Percentiles rank a stretch among this genome's conserved stretches.
These are phyloP conservation scores for Ophioninae sp. DNA, from an alignment of 2,888 invertebrate species.

Conservation along the genomic window DNA sequence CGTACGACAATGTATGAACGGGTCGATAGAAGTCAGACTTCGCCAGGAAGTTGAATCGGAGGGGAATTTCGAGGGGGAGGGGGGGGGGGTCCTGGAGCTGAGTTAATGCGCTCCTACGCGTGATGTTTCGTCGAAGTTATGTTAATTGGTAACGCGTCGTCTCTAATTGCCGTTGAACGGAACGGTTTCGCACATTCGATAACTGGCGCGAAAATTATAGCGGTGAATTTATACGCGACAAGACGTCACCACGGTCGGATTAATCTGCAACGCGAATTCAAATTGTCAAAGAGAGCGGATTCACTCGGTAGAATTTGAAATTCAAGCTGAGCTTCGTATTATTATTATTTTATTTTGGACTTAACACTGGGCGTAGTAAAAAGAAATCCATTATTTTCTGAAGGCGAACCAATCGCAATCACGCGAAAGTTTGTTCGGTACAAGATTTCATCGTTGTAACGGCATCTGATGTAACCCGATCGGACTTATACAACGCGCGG, in stretches of 20 bases:
- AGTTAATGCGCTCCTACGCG: not conserved
- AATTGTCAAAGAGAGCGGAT: no score
- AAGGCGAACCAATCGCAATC: no score
- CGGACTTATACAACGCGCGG: no score
- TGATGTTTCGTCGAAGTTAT: constrained; percentile 19
- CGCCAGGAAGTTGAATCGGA: not conserved
- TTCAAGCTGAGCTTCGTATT: no score
- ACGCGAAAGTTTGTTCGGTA: no score
- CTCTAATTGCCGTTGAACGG: constrained; percentile 38
- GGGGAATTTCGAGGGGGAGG: not conserved
- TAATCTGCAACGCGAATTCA: no score
- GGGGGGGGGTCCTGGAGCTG: not conserved
- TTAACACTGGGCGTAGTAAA: no score
- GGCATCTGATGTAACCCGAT: no score
- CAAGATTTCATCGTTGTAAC: no score
- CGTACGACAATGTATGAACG: not conserved
- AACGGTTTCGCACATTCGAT: not conserved
- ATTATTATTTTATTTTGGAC: no score
- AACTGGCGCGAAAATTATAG: not conserved
- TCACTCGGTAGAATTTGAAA: no score
- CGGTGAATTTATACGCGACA: not conserved
- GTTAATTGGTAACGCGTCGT: constrained; percentile 53
- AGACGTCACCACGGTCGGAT: not conserved
- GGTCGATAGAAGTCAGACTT: not conserved
- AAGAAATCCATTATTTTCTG: no score